Conservation (phyloP, 92 coral and sea anemone genomes). For the Umimayanthus chanpuru region DNA sequence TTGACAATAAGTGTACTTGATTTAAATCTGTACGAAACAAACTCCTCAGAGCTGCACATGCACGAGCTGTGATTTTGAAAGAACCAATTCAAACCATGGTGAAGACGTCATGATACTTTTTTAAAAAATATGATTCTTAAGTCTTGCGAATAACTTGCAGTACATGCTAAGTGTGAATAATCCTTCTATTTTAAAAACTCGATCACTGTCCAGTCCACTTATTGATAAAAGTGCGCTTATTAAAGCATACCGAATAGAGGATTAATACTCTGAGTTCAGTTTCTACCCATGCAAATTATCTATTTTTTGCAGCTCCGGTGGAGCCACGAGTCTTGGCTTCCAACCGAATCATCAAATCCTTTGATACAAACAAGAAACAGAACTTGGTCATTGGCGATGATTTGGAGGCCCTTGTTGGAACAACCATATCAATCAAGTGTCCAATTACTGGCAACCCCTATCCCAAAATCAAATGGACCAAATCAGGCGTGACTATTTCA, state of each 20-base stretch:
- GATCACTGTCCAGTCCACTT: background rate
- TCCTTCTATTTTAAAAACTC: background rate
- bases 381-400: slow-evolving; percentile 77
- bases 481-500: slow-evolving; percentile 56
- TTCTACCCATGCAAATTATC: background rate
- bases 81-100: too few species aligned
- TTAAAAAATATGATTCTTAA: too few species aligned
- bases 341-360: slow-evolving; percentile 61
- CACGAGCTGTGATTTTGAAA: too few species aligned
- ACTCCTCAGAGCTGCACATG: too few species aligned
- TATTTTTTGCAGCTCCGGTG: slow-evolving; percentile 67
- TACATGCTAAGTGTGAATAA: background rate
- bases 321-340: slow-evolving; percentile 79
- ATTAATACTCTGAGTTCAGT: background rate
- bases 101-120: too few species aligned
- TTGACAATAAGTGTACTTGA: too few species aligned
- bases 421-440: slow-evolving; percentile 75
- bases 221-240: background rate
- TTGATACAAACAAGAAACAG: slow-evolving; percentile 47
- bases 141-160: too few species aligned
- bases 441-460: slow-evolving; percentile 79
- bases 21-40: too few species aligned
- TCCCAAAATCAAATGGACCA: slow-evolving; percentile 81
- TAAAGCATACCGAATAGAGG: background rate
- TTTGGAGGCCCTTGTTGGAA: slow-evolving; percentile 68